These are phyloP conservation scores for Synergus itoensis DNA, from an alignment of 2,888 invertebrate species.

Conservation along the genomic window DNA sequence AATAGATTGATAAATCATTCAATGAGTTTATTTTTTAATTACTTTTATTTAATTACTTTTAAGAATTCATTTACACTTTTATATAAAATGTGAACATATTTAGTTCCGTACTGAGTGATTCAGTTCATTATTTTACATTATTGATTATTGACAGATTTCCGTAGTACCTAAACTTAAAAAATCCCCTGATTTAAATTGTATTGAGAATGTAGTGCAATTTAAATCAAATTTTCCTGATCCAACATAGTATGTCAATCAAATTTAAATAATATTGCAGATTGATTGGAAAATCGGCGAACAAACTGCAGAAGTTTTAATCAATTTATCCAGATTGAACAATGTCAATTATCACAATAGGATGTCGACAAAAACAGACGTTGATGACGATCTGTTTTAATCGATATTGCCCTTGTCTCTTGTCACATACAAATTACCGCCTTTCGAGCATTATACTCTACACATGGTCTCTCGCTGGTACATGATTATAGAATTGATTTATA, in stretches of 20 bases:
- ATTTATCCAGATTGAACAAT: no score
- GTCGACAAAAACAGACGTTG: constrained; percentile 10
- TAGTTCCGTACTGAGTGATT: no score
- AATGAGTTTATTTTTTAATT: neutral
- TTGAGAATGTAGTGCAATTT: neutral
- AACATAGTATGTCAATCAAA: neutral
- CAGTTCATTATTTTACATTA: no score
- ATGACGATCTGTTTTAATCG: constrained; percentile 19
- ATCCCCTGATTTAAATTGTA: no score
- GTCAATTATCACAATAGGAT: neutral
- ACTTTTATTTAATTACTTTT: neutral
- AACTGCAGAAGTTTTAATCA: neutral
- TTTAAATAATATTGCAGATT: neutral
- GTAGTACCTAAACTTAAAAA: no score
- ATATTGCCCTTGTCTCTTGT: constrained; percentile 30
- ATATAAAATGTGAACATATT: neutral
- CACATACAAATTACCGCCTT: neutral
- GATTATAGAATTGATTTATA: constrained; percentile 1
- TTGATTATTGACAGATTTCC: no score
- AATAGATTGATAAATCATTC: neutral
- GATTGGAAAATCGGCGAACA: neutral
- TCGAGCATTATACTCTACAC: neutral
- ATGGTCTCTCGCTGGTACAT: neutral
- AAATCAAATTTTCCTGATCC: neutral
- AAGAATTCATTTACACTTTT: no score